Base-by-base conservation (phyloP, 2,888 invertebrate species). In the Sisyra nigra region DNA sequence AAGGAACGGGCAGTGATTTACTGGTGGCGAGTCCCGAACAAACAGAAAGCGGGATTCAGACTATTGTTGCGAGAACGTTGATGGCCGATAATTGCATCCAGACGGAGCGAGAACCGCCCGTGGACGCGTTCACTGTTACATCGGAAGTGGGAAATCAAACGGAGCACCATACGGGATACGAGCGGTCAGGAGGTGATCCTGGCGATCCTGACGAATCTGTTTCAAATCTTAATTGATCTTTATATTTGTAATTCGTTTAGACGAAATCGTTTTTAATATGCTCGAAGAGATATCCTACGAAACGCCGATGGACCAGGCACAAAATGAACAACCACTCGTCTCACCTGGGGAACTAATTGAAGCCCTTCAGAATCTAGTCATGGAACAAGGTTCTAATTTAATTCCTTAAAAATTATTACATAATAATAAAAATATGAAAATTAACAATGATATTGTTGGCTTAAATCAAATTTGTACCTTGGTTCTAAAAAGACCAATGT, bases 281-380 rank as follows among this genome's bases (percentile, higher is more conserved):
- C 5, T 5, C n/a, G 15, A 3, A 6, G 18, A 31, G 15, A 32
- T 7, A 11, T 40, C 40, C 2, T 40, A 40, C n/a, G 31, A 40
- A 17, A 40, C 40, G 6, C 32, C 40, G 14, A 15, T 15, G 10
- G 32, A 40, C 15, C 15, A 14, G n/a, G 17, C 10, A 2, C 13
- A 13, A 5, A 32, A 40, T n/a, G 9, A 30, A 3, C 31, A 40
- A 10, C 18, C 32, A 11, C 4, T 32, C 3, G 30, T 40, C 10
- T 31, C 30, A 10, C 40, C 40, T 1, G 18, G 11, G 15, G 40
- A 40, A 13, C 24, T 40, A 14, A 19, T 40, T 14, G 14, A 40
- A 31, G 40, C 40, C 8, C 24, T 40, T n/a, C 14, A 40, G 24
- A 31, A 40, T n/a, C 15, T 40, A 13, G 40, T 24, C 15, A 31